Base-by-base conservation (phyloP, 2,888 invertebrate genomes). In the Scaptomyza cyrtandrae region DNA sequence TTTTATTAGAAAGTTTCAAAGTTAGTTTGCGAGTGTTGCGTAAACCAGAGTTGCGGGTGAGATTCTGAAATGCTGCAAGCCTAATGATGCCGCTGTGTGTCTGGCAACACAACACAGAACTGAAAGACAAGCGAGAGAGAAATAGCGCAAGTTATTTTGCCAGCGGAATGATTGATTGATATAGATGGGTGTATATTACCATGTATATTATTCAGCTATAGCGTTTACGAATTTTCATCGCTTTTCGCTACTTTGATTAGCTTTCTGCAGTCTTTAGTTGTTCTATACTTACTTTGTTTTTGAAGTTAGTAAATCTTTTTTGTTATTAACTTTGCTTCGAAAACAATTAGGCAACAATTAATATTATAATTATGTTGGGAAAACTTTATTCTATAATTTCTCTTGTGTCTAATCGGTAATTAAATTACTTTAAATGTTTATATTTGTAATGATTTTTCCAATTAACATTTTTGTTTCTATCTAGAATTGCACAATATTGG, bases 1-100 rank as follows among this genome's bases (percentile, higher is more conserved):
- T 86, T 83, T 83, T 83, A 83, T 80, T 80, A 80, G 80, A 83
- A 83, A 83, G 76, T 83, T 83, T 83, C 60, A 76, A 83, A 83
- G 80, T 83, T 78, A 78, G 78, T 86, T 86, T 83, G 66, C 60
- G 78, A 80, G 65, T 80, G 70, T 55, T 80, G 67, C 65, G 67
- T 75, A 75, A 75, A 71, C 77, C 71, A 75, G 81, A 70, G 78
- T 75, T 85, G 78, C 62, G 68, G 76, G 57, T 53, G 63, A 57
- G 64, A 70, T 54, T 49, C 60, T 62, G 81, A 78, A 80, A 80
- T 76, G 85, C 81, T 84, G 81, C 76, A 67, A 83, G 80, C 75
- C 83, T 80, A 80, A 80, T 80, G 80, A 80, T 83, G 80, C 67
- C 69, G 55, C 71, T 33, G 37, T 49, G 44, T 49, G 44, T 60